These are phyloP conservation scores for Strongylocentrotus purpuratus DNA, from an alignment of 35 echinoderm and acorn worm species.

Conservation along the genomic window DNA sequence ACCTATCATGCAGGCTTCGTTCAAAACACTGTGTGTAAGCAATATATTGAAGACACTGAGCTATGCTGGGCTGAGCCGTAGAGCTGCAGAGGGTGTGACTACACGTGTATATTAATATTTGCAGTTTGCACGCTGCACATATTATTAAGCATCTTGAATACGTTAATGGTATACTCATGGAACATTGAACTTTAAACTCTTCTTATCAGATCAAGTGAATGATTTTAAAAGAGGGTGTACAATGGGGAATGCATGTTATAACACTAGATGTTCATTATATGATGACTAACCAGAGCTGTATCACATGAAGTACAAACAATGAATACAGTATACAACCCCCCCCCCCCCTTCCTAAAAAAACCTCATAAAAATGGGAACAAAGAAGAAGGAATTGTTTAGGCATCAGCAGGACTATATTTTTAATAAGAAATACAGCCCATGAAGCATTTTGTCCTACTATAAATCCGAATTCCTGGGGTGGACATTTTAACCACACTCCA, in stretches of 20 bases:
- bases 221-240: background rate
- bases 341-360: too few species aligned
- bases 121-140: background rate
- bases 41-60: background rate
- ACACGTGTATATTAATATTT: conserved; percentile 13
- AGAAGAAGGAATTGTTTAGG: too few species aligned
- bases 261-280: background rate
- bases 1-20: background rate
- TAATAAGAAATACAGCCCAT: too few species aligned
- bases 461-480: too few species aligned
- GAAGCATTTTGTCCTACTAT: too few species aligned
- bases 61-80: background rate
- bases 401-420: too few species aligned
- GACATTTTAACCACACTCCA: too few species aligned
- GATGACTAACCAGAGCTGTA: too few species aligned
- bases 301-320: too few species aligned
- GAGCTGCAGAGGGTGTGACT: background rate
- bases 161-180: background rate
- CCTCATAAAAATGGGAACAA: too few species aligned
- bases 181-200: conserved; percentile 4
- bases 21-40: conserved; percentile 4
- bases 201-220: background rate
- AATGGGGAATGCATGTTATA: background rate
- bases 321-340: too few species aligned
- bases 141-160: background rate